Conservation (phyloP, 2,797 vertebrate genomes). For the Clarias platycephalus region DNA sequence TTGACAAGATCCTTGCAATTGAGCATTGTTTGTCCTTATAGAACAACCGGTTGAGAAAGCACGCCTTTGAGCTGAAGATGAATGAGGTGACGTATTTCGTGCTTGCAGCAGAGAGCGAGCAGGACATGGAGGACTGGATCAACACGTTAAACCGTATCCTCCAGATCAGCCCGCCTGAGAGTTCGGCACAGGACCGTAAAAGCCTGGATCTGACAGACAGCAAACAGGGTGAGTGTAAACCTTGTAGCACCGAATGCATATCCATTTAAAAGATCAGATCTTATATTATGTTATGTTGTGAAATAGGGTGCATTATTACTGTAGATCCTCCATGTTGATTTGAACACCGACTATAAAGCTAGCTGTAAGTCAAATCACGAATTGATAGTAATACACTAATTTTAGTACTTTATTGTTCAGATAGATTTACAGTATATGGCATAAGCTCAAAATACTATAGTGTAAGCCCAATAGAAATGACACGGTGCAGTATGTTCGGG, state of each 20-base stretch:
- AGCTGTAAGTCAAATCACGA: background rate
- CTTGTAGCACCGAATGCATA: background rate
- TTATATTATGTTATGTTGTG: background rate
- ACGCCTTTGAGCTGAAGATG: constrained; percentile 98
- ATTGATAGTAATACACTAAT: background rate
- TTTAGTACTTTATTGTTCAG: background rate
- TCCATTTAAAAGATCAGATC: background rate
- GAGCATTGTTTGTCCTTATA: constrained; percentile 55
- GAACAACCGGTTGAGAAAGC: constrained; percentile 94
- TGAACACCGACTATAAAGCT: background rate
- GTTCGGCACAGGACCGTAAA: constrained; percentile 84
- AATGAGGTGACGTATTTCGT: constrained; percentile 98
- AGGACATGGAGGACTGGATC: constrained; percentile 99
- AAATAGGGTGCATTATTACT: background rate
- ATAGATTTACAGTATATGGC: background rate
- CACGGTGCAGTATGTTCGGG: background rate
- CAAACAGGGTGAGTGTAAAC: constrained; percentile 79
- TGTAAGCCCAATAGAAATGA: background rate
- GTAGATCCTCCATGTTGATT: background rate
- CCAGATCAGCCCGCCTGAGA: constrained; percentile 93
- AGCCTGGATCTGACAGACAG: constrained; percentile 89
- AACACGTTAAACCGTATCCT: constrained; percentile 92
- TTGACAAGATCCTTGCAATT: background rate
- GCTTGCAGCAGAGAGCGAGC: constrained; percentile 95
- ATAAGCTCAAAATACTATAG: background rate